Evolutionary conservation across 2,888 invertebrate genomes (phyloP), one percentile per base, ranked within the genome.

Genomic region (Drosophila leonis): DNA sequence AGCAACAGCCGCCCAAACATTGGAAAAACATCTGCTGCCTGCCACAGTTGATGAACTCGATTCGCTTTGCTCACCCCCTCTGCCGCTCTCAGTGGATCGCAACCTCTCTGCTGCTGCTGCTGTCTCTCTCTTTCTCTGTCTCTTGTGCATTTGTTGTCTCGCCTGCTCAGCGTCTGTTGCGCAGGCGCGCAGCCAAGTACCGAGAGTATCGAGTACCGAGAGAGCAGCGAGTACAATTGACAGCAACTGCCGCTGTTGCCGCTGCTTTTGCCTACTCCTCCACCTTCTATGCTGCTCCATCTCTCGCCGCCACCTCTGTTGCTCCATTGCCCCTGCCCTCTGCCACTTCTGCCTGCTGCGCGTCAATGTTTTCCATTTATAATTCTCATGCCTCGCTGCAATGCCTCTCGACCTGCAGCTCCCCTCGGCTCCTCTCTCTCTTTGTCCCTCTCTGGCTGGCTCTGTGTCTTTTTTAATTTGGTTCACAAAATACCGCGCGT

Each of bases 21-120:
- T 80, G 90, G 82, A 85, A 88, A 90, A 91, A 91, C 91, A 91
- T 91, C 91, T 91, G 91, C 91, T 84, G 74, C 75, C 82, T 57
- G 66, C 66, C 67, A 66, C 66, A 88, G 83, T 88, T 83, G 84
- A 88, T 84, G 84, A 88, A 84, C 84, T 84, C 86, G 83, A 79
- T 84, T 72, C 78, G 65, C 61, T 57, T 62, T 59, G 67, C 70
- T 65, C 70, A n/a, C 52, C 49, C 42, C 55, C 57, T 20, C 35
- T 33, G 27, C 62, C 42, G 29, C 54, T 41, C 54, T 55, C 15
- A 33, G 37, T 39, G 37, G 55, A 18, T 31, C 55, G 18, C 51
- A 37, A 8, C 68, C 61, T 60, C 48, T n/a, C 69, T 69, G 13
- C 8, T 24, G 44, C 13, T 44, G 13, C 24, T 44, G 24, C 24